phyloP scores from a whole-genome alignment of 2,797 vertebrate genomes.

The Echeneis naucrates region DNA sequence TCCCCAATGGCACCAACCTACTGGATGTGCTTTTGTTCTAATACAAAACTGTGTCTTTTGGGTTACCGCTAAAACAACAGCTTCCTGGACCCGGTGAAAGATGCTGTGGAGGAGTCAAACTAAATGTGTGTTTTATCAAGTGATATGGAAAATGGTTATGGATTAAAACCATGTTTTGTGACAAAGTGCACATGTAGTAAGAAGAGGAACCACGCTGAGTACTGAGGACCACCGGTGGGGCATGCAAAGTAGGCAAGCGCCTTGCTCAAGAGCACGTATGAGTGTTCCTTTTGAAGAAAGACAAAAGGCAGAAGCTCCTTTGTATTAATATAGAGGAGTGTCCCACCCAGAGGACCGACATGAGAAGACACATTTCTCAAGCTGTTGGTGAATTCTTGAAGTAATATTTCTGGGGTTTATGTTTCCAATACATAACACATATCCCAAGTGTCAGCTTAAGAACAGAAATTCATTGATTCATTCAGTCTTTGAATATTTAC shows the following conservation, averaged over 20 bases:
- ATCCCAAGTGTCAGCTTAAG: not conserved
- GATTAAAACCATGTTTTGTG: not conserved
- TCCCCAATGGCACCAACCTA: not conserved
- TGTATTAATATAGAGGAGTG: constrained; percentile 1
- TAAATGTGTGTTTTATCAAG: not conserved
- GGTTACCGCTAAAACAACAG: not conserved
- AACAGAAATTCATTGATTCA: not conserved
- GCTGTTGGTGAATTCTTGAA: not conserved
- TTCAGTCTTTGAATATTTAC: not conserved
- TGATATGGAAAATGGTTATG: not conserved
- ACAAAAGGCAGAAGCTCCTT: constrained; percentile 14
- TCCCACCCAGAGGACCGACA: constrained; percentile 16
- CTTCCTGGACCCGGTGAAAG: not conserved
- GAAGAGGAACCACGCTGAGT: not conserved
- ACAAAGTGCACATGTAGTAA: not conserved
- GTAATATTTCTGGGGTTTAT: not conserved
- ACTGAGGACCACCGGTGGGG: not conserved
- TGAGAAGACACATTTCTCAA: constrained; percentile 5
- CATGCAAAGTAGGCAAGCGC: not conserved
- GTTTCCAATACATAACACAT: not conserved
- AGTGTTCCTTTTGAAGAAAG: constrained; percentile 1
- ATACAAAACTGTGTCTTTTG: not conserved
- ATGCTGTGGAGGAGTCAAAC: not conserved
- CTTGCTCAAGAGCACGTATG: not conserved
- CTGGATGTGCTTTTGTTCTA: not conserved